A percentile compares a stretch with the other conserved stretches of the same genome.
These are phyloP conservation scores for Climacteris rufus DNA, from an alignment of 2,113 vertebrate species.

Conservation along the genomic window DNA sequence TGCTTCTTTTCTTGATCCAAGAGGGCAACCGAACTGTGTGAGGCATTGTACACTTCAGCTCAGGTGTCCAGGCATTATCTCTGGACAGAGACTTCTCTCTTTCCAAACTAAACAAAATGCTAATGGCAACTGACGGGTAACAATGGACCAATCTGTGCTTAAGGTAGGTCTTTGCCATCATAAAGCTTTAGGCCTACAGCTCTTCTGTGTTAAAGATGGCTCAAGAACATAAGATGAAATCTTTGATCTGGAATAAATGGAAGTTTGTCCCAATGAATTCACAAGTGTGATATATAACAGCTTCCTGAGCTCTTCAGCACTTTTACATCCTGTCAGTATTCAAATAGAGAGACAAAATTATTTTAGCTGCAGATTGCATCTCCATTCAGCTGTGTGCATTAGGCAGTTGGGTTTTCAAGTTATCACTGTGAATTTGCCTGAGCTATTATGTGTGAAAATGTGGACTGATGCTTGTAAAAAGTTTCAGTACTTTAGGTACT, in stretches of 20 bases:
- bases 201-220: neutral
- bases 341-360: neutral
- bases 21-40: neutral
- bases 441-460: neutral
- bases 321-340: neutral
- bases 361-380: neutral
- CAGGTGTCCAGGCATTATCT: neutral
- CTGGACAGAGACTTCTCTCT: neutral
- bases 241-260: neutral
- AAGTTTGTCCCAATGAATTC: neutral
- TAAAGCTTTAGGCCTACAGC: neutral
- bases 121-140: neutral
- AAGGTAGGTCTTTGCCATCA: neutral
- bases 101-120: neutral
- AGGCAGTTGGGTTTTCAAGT: neutral
- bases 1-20: neutral
- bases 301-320: neutral
- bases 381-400: neutral
- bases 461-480: neutral
- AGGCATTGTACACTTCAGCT: neutral
- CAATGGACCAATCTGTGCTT: neutral
- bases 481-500: neutral
- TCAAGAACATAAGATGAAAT: neutral
- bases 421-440: neutral
- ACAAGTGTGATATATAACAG: neutral